phyloP scores from a whole-genome alignment of 2,888 invertebrate species.

The Drosophila antonietae region DNA sequence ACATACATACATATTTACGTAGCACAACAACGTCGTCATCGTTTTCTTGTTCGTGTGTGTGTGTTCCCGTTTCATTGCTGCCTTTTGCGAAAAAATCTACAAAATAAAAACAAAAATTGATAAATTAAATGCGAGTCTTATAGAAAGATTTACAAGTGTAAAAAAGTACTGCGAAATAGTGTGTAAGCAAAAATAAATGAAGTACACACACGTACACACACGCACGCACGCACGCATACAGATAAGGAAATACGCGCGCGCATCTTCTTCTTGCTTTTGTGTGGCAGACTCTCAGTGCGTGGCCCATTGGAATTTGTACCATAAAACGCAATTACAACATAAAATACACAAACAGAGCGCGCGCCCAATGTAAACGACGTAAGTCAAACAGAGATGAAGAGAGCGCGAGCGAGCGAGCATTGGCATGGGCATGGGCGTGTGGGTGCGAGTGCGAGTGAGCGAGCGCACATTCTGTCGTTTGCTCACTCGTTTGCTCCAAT shows the following conservation, averaged over 20 bases:
- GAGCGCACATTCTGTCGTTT: neutral
- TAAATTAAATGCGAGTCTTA: constrained; percentile 25
- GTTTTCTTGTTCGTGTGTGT: constrained; percentile 28
- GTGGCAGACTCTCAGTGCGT: constrained; percentile 53
- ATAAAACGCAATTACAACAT: constrained; percentile 79
- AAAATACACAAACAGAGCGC: constrained; percentile 74
- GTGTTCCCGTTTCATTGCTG: constrained; percentile 40
- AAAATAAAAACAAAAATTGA: constrained; percentile 23
- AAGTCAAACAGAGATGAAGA: constrained; percentile 22
- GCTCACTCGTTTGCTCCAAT: constrained; percentile 23
- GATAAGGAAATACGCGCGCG: constrained; percentile 67
- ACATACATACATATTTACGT: constrained; percentile 39
- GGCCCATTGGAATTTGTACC: constrained; percentile 79
- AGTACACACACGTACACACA: constrained; percentile 12
- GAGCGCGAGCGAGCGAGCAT: constrained; percentile 15
- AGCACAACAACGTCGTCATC: constrained; percentile 48
- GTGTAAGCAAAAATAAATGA: constrained; percentile 42
- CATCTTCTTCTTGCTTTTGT: constrained; percentile 58
- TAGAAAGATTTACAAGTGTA: constrained; percentile 26
- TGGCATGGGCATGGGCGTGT: neutral
- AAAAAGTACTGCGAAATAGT: constrained; percentile 19
- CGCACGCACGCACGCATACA: neutral
- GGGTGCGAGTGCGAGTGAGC: constrained; percentile 1
- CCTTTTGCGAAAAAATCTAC: constrained; percentile 19
- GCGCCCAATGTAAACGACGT: constrained; percentile 27